Evolutionary conservation across 92 coral and sea anemone species (phyloP).

Genomic region (Palythoa heliodiscus): DNA sequence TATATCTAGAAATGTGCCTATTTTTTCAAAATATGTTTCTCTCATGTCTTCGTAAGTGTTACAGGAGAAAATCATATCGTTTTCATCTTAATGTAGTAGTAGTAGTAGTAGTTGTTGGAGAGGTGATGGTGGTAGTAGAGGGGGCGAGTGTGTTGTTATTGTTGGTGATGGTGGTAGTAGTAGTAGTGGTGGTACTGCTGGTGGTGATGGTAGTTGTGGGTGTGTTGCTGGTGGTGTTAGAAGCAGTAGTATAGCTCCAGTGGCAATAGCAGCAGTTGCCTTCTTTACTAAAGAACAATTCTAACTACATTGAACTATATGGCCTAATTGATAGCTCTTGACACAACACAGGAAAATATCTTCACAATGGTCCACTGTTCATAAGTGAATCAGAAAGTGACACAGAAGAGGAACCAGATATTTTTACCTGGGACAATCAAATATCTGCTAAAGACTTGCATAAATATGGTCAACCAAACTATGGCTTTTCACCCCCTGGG

Average conservation of each 20-base stretch:
- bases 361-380: slow-evolving; percentile 91
- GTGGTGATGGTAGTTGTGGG: too few relatives aligned
- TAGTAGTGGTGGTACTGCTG: too few relatives aligned
- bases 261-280: neutral
- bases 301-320: neutral
- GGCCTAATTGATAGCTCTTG: neutral
- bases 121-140: too few relatives aligned
- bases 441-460: neutral
- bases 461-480: slow-evolving; percentile 33
- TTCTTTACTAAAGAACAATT: neutral
- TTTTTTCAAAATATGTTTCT: too few relatives aligned
- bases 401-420: slow-evolving; percentile 82
- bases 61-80: too few relatives aligned
- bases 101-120: too few relatives aligned
- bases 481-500: slow-evolving; percentile 54
- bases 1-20: too few relatives aligned
- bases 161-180: too few relatives aligned
- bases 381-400: slow-evolving; percentile 94
- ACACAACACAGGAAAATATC: slow-evolving; percentile 65
- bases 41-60: too few relatives aligned
- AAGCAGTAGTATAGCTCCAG: neutral
- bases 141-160: too few relatives aligned
- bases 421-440: slow-evolving; percentile 36
- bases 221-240: neutral
- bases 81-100: too few relatives aligned